Conservation (phyloP, 2,113 vertebrate genomes). For the Nyctereutes procyonoides region DNA sequence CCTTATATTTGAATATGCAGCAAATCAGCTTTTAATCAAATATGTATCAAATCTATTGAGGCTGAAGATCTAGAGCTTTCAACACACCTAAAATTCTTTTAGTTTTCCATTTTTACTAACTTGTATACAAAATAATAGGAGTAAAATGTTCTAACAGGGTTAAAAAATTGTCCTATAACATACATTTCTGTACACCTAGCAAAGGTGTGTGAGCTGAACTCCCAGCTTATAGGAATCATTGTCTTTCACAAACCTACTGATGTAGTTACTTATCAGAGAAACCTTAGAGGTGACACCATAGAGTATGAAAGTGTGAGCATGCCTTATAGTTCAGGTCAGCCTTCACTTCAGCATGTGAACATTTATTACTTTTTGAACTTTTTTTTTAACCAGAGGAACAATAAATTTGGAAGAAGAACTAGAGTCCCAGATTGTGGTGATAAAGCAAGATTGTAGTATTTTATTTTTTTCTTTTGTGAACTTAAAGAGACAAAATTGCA, state of each 20-base stretch:
- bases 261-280: not conserved
- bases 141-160: not conserved
- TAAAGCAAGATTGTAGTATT: not conserved
- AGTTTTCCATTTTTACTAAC: not conserved
- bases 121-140: not conserved
- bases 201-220: not conserved
- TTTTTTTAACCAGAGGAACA: not conserved
- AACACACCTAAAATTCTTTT: not conserved
- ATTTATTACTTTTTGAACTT: not conserved
- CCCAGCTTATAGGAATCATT: accelerated
- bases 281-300: not conserved
- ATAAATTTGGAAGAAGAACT: not conserved
- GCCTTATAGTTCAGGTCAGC: not conserved
- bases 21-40: not conserved
- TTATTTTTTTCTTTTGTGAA: not conserved
- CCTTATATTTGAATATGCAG: not conserved
- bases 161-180: not conserved
- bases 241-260: not conserved
- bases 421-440: not conserved
- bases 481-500: not conserved
- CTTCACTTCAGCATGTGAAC: not conserved
- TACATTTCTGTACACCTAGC: not conserved
- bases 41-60: not conserved
- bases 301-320: not conserved
- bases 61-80: not conserved